Evolutionary conservation across 2,797 vertebrate species (phyloP), one percentile per base, ranked within the genome.

Genomic region (Zalophus californianus): DNA sequence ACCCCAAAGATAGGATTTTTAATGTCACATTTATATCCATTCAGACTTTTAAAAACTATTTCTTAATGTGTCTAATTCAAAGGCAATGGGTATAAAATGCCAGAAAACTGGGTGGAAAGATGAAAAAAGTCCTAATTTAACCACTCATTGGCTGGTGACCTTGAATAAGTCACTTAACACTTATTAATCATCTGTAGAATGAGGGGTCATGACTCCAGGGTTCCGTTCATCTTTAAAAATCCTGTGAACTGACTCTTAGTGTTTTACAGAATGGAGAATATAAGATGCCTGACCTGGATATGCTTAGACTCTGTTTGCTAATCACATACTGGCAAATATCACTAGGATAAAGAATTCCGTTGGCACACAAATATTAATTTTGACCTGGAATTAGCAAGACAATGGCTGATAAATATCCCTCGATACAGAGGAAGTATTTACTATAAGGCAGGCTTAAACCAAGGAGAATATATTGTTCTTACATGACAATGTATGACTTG

Each of bases 181-280:
- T 78, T 27, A 18, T 21, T 64, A 35, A 18, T 64, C 29, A n/a
- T 68, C 7, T 56, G 5, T 82, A 86, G 94, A 70, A 54, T 35
- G 64, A 79, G 7, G 16, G 18, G 4, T 75, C n/a, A 41, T 83
- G 38, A 83, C 20, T 79, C 4, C 11, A 50, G 11, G 10, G 7
- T 38, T 94, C n/a, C 21, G 90, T 54, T 90, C 7, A 72, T 41
- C 18, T 94, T 90, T 52, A 52, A 92, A 95, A 92, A n/a, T 68
- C 21, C 27, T 87, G 21, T 86, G 29, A 95, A 64, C 1, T 41
- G 68, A 84, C 18, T 90, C 52, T 64, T n/a, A 29, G 41, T 75
- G 88, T 54, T 82, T 79, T 68, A 25, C 13, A 41, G 64, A 72
- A 54, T 21, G 15, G 12, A 70, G 66, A 93, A 32, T 44, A 5